Percentiles rank a stretch among this genome's conserved stretches.
Evolutionary conservation across 2,113 vertebrate species (phyloP).

Genomic region (Baryphthengus martii): DNA sequence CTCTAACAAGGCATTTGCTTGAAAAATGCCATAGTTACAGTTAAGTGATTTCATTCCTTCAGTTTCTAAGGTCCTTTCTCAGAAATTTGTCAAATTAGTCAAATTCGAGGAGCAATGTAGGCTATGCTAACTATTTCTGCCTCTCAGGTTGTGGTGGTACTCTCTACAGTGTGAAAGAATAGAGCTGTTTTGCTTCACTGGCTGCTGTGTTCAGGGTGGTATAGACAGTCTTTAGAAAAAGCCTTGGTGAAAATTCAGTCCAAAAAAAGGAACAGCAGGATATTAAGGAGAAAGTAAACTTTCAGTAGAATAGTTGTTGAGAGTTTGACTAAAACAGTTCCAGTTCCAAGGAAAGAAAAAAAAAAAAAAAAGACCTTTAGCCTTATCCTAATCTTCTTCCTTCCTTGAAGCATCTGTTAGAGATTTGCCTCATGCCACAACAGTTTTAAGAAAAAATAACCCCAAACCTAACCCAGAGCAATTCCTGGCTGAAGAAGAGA

Average conservation of each 20-base stretch:
- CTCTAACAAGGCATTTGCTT: not conserved
- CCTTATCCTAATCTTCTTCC: constrained; percentile 40
- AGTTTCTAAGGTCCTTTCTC: not conserved
- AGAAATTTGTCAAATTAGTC: not conserved
- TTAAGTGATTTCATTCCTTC: not conserved
- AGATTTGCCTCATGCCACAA: constrained; percentile 43
- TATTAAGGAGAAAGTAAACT: constrained; percentile 29
- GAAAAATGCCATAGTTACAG: not conserved
- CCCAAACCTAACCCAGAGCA: not conserved
- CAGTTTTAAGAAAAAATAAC: constrained; percentile 24
- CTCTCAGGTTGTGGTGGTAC: not conserved
- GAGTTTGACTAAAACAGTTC: constrained; percentile 23
- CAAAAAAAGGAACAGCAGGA: constrained; percentile 21
- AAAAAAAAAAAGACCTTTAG: constrained; percentile 25
- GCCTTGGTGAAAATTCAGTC: not conserved
- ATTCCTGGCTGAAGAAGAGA: constrained; percentile 32
- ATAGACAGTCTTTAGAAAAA: not conserved
- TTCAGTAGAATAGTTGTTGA: not conserved
- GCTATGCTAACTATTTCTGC: not conserved
- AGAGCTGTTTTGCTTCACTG: not conserved
- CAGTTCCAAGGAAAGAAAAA: not conserved
- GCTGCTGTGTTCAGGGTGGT: not conserved
- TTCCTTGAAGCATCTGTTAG: constrained; percentile 55
- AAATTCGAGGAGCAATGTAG: not conserved
- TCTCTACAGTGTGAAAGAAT: not conserved